Base-by-base conservation (phyloP, 2,797 vertebrate genomes). In the Notamacropus eugenii region DNA sequence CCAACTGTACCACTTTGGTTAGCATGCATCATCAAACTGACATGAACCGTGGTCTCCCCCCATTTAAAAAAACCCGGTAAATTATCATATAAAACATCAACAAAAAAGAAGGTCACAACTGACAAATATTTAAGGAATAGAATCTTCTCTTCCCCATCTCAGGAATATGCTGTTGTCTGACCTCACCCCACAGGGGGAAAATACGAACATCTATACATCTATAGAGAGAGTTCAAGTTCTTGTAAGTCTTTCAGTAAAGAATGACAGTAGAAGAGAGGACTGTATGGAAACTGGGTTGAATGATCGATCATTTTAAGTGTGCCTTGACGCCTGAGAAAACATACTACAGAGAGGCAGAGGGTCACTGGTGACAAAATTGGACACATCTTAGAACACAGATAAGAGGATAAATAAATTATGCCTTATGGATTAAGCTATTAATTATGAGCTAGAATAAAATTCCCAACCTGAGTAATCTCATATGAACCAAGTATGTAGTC, bases 91-190 rank as follows among this genome's bases (percentile, higher is more conserved):
- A 92, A 93, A 94, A 93, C 50, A 94, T 52, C 6, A 92, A 92
- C 93, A 97, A 96, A 95, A 97, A 95, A 92, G 93, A 31, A 52
- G 22, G 5, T 28, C 96, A 92, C 91, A 28, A 31, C 74, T 97
- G 54, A 29, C 59, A 96, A 96, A 97, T 95, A 82, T 59, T 59
- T 92, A 58, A 90, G 95, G 91, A 95, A 97, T 31, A 74, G 40
- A 90, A 59, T 95, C 91, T 95, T 97, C 92, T 92, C 19, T 54
- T 94, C 29, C 58, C 14, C 55, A 93, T 96, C 91, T 95, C 67
- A 94, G n/a, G 54, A 56, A n/a, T 67, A 50, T 74, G 13, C 92
- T 93, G 56, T 92, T 96, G 93, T 91, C 94, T 95, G 58, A 94
- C n/a, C 28, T 97, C 93, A 91, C 92, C 94, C 1, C 9, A 90